Evolutionary conservation across 2,797 vertebrate species (phyloP).

Genomic region (Cirrhinus molitorella): DNA sequence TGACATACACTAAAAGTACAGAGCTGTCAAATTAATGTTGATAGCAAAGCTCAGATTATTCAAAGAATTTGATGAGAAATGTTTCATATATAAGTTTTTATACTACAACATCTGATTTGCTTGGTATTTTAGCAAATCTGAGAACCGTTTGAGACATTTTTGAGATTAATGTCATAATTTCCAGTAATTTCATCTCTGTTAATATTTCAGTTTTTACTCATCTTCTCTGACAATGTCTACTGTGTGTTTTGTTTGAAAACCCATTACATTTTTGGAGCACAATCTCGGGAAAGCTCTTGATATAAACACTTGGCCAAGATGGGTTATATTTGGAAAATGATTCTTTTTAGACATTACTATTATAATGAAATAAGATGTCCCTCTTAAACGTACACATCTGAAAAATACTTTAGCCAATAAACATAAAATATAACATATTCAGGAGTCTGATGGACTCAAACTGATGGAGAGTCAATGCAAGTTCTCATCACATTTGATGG

Average conservation of each 20-base stretch:
- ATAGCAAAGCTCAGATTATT: not conserved
- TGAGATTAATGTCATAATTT: not conserved
- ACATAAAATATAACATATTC: not conserved
- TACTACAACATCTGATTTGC: not conserved
- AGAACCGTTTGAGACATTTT: not conserved
- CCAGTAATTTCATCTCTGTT: not conserved
- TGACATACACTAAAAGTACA: not conserved
- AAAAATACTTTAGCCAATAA: not conserved
- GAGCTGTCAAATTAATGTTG: not conserved
- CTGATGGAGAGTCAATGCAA: not conserved
- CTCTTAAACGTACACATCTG: not conserved
- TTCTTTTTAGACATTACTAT: not conserved
- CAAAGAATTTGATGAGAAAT: not conserved
- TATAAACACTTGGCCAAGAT: not conserved
- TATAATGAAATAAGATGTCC: not conserved
- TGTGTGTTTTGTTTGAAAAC: not conserved
- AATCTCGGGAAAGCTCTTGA: not conserved
- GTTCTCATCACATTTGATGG: not conserved
- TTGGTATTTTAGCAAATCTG: not conserved
- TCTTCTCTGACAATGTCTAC: not conserved
- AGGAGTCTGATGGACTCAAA: not conserved
- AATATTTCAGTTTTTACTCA: not conserved
- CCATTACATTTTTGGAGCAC: not conserved
- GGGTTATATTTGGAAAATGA: not conserved
- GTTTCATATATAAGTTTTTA: not conserved